Conservation (phyloP, 2,888 invertebrate genomes). For the Catocala sponsa region DNA sequence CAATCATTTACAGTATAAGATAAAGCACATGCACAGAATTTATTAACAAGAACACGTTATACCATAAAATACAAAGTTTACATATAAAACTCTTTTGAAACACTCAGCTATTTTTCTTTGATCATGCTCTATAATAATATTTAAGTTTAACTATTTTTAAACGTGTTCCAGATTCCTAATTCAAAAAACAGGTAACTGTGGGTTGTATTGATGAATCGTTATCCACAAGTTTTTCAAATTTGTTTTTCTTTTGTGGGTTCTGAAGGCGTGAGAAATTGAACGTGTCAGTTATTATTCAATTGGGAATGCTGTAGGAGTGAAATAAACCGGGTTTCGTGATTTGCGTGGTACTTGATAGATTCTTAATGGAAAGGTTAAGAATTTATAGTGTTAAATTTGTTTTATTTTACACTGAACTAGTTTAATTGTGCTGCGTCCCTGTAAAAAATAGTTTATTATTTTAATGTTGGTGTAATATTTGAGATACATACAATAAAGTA, state of each 20-base stretch:
- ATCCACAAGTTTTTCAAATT: neutral
- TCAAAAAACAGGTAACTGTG: conserved; percentile 12
- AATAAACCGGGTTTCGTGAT: conserved; percentile 1
- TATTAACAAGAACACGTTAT: neutral
- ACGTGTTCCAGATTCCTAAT: conserved; percentile 18
- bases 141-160: conserved; percentile 15
- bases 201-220: conserved; percentile 14
- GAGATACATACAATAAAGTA: no score
- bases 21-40: neutral
- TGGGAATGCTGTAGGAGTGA: conserved; percentile 11
- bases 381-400: neutral
- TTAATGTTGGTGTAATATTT: no score
- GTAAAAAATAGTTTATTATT: no score
- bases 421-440: neutral
- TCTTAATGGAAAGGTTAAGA: neutral
- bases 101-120: conserved; percentile 11
- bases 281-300: conserved; percentile 3
- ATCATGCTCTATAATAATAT: conserved; percentile 8
- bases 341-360: conserved; percentile 4
- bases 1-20: no score
- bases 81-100: neutral
- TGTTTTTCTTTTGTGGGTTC: neutral
- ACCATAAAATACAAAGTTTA: neutral
- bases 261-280: conserved; percentile 5
- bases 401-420: neutral